These are phyloP conservation scores for Cuniculus paca DNA, from an alignment of 2,797 vertebrate species.

Conservation along the genomic window DNA sequence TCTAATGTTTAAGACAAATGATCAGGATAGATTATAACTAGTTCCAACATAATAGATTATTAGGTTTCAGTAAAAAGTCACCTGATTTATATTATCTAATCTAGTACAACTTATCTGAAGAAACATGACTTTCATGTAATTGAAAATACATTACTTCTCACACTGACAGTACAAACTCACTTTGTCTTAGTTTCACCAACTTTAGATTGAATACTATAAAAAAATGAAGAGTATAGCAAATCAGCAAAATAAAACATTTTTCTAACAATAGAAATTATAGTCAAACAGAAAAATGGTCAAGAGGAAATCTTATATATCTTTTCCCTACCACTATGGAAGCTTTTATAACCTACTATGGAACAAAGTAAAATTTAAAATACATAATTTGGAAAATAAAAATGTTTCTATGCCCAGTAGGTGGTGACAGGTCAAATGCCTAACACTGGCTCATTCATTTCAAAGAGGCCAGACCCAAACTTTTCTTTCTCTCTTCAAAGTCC, in stretches of 20 bases:
- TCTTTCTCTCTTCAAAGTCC: conserved; percentile 40
- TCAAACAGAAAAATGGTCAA: conserved; percentile 29
- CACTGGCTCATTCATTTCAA: background rate
- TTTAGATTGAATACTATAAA: background rate
- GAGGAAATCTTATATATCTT: background rate
- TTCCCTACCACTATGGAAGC: background rate
- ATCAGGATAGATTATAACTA: background rate
- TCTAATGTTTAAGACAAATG: conserved; percentile 1
- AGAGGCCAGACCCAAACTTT: background rate
- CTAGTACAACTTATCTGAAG: background rate
- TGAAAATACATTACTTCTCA: conserved; percentile 1
- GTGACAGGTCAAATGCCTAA: conserved; percentile 34
- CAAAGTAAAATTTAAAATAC: conserved; percentile 32
- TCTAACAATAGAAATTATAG: conserved; percentile 34
- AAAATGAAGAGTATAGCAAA: background rate
- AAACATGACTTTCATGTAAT: background rate
- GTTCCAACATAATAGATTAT: background rate
- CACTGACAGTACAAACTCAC: background rate
- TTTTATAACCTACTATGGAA: conserved; percentile 11
- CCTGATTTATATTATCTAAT: background rate
- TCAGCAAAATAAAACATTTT: conserved; percentile 44
- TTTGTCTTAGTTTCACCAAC: background rate
- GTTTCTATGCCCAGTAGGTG: background rate
- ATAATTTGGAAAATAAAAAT: conserved; percentile 2
- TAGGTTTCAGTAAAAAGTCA: conserved; percentile 7